Base-by-base conservation (phyloP, 2,888 invertebrate genomes). In the Lathronympha strigana region DNA sequence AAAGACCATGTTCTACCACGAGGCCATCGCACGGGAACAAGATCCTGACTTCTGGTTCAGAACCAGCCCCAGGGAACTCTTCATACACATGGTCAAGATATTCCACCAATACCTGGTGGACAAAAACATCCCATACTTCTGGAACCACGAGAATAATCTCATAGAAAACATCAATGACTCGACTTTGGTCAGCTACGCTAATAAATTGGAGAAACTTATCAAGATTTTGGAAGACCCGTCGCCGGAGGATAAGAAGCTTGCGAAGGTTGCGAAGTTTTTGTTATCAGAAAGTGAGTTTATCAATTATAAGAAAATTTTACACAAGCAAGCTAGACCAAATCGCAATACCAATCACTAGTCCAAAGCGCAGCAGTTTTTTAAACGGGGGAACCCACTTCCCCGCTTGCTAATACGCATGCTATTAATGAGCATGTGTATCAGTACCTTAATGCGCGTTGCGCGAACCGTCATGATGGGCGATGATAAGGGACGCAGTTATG, bases 1-100 rank as follows among this genome's bases (percentile, higher is more conserved):
- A 0, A 94, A 94, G 73, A 93, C 93, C 0, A 67, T 93, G 0
- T 90, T 92, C 72, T 85, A 92, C 55, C 88, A 87, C 80, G 88
- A 90, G 69, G 76, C 84, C 15, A 68, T 74, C 0, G 77, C 77
- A 15, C 73, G 71, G 8, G 43, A 61, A 11, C 75, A 79, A 36
- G 76, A 83, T 23, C 68, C 71, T 4, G 57, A 63, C 0, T 87
- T 80, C 67, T 90, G 91, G 84, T 6, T 23, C n/a, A 72, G 61
- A 9, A 77, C 73, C 11, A 79, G 73, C 43, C 81, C 81, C 0
- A 81, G 81, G 0, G 71, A 69, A 0, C 71, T 87, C 4, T 86
- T 88, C 71, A 86, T 84, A 43, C 70, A 88, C 67, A 90, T 93
- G 87, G 79, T 93, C 13, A 69, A 72, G 19, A 83, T 78, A 53